phyloP scores from a whole-genome alignment of 2,888 invertebrate genomes.

The Zhengitettix transpicula region DNA sequence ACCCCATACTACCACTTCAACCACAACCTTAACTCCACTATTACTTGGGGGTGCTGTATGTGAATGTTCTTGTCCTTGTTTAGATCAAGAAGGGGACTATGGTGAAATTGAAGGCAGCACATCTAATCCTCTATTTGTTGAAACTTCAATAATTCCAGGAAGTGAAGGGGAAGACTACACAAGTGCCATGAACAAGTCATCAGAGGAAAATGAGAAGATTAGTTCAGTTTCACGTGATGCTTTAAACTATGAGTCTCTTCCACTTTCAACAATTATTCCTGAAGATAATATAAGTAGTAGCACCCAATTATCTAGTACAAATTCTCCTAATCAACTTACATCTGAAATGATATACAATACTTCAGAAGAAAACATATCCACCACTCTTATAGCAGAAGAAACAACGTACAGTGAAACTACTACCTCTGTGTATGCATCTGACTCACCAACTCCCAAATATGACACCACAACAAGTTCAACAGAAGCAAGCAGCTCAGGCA shows the following conservation, averaged over 20 bases:
- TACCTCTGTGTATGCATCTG: constrained; percentile 1
- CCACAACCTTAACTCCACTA: constrained; percentile 20
- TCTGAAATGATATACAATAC: background rate
- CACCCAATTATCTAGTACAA: background rate
- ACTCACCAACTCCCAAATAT: constrained; percentile 9
- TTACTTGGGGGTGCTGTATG: constrained; percentile 44
- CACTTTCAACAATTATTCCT: background rate
- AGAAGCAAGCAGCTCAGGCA: constrained; percentile 15
- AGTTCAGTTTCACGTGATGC: constrained; percentile 4
- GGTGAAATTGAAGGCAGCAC: constrained; percentile 19
- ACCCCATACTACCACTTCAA: background rate
- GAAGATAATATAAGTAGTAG: background rate
- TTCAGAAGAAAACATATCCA: background rate
- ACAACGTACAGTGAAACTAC: background rate
- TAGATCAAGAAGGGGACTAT: constrained; percentile 27
- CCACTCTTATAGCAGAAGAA: background rate
- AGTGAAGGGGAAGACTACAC: constrained; percentile 2
- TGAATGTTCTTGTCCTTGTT: constrained; percentile 56
- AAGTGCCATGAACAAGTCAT: background rate
- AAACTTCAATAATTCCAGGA: constrained; percentile 7
- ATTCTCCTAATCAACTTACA: background rate
- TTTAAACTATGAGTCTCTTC: background rate
- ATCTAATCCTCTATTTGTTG: background rate
- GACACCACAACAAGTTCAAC: constrained; percentile 15
- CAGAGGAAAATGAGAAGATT: constrained; percentile 10